Base-by-base conservation (phyloP, 1,140 invertebrate species). In the Mizuhopecten yessoensis region DNA sequence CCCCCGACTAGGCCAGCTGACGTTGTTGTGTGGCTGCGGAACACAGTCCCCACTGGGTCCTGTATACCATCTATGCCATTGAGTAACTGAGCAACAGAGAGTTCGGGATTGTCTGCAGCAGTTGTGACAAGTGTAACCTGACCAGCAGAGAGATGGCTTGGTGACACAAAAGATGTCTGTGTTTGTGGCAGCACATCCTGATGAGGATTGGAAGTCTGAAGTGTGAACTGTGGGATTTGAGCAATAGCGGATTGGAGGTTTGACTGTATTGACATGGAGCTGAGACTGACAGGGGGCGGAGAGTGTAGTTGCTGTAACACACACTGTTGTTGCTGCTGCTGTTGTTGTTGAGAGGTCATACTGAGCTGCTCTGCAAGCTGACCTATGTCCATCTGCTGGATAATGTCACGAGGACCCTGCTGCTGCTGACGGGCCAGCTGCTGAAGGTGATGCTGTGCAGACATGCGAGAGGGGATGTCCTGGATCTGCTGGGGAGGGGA, bases 21-120 rank as follows among this genome's bases (percentile, higher is more conserved):
- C 1, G 57, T 75, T 75, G 57, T 75, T 75, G 57, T 29, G 5
- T 75, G 57, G 57, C 57, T 75, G 17, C 57, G 3, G 23, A 75
- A 75, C 0, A 75, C 57, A 75, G 57, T 29, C n/a, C 57, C 57
- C 23, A 75, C 57, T 29, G 57, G 57, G n/a, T 75, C 57, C n/a
- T n/a, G 57, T 75, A 75, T 75, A 5, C 57, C 57, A 33, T 90
- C 92, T 75, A 95, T 92, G 88, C 92, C 94, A 57, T 92, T 95
- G 0, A 95, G 92, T 34, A 95, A 91, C 91, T 95, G 94, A 88
- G 93, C 92, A 42, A 93, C 93, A 33, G 92, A 90, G 0, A 93
- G 90, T 33, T 94, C 92, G 23, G 88, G 89, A 90, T 89, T 93
- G 33, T 90, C 89, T 75, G 93, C 86, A 0, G 88, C 87, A 0